phyloP scores from a whole-genome alignment of 2,113 vertebrate species.

The Pterocles orientalis region DNA sequence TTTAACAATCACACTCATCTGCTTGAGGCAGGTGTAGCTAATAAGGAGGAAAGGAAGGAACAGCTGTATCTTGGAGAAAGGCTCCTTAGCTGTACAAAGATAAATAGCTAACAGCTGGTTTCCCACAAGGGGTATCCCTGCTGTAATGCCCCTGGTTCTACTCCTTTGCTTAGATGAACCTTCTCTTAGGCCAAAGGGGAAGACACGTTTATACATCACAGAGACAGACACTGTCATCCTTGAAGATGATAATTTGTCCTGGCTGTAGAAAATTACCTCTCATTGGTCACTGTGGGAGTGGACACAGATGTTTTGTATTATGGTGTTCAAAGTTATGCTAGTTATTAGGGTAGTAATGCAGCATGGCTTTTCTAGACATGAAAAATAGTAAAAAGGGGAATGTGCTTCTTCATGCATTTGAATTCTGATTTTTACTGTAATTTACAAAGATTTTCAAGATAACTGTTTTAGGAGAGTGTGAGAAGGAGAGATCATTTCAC shows the following conservation, averaged over 20 bases:
- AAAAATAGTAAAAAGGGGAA: not conserved
- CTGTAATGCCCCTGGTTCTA: constrained; percentile 65
- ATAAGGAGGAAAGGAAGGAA: constrained; percentile 73
- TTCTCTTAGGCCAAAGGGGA: constrained; percentile 68
- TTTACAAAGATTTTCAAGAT: not conserved
- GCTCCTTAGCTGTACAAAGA: constrained; percentile 79
- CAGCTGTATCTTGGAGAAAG: constrained; percentile 79
- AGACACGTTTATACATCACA: constrained; percentile 72
- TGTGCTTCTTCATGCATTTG: not conserved
- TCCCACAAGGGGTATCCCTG: constrained; percentile 72
- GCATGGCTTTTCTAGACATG: not conserved
- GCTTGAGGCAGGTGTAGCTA: constrained; percentile 70
- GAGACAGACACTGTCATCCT: constrained; percentile 73
- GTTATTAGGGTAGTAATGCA: constrained; percentile 13
- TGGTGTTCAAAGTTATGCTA: constrained; percentile 53
- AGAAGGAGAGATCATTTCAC: not conserved
- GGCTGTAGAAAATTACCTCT: constrained; percentile 60
- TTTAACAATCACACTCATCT: constrained; percentile 57
- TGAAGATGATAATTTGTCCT: constrained; percentile 71
- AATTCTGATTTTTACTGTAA: not conserved
- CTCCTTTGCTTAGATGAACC: constrained; percentile 44
- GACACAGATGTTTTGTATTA: constrained; percentile 75
- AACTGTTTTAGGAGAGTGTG: not conserved
- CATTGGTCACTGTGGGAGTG: constrained; percentile 73
- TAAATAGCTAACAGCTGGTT: constrained; percentile 87